Percentiles rank a stretch among this genome's conserved stretches.
Conservation (phyloP, 2,888 invertebrate species). For the Ceratothoa steindachneri region DNA sequence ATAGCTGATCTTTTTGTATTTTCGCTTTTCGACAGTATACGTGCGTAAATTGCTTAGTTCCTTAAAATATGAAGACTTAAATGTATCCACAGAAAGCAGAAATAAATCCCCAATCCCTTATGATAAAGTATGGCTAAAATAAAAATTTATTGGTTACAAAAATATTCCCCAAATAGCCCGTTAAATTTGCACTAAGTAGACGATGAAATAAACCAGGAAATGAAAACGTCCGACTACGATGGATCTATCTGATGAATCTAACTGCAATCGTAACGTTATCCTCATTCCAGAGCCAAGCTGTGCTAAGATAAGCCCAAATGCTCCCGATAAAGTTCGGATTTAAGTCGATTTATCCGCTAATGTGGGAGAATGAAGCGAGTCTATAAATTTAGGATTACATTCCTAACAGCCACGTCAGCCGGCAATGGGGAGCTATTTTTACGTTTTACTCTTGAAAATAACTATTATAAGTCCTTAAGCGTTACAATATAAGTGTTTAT, state of each 20-base stretch:
- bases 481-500: constrained; percentile 13
- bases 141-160: neutral
- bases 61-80: neutral
- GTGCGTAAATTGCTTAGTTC: neutral
- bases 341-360: constrained; percentile 43
- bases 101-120: no score
- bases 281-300: constrained; percentile 20
- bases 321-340: constrained; percentile 46
- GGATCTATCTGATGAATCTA: neutral
- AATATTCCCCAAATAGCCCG: neutral
- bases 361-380: constrained; percentile 38
- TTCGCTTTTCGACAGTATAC: neutral
- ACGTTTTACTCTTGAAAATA: constrained; percentile 16
- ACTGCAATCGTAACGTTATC: neutral
- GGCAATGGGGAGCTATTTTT: neutral
- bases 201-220: neutral
- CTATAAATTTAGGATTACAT: constrained; percentile 44
- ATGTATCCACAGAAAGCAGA: no score
- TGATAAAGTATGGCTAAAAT: no score
- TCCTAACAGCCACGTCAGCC: constrained; percentile 30
- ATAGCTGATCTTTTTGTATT: constrained; percentile 1
- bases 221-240: neutral
- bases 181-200: neutral
- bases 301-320: constrained; percentile 38
- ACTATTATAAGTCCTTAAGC: constrained; percentile 5